phyloP scores from a whole-genome alignment of 2,888 invertebrate genomes.

The Eupithecia centaureata region DNA sequence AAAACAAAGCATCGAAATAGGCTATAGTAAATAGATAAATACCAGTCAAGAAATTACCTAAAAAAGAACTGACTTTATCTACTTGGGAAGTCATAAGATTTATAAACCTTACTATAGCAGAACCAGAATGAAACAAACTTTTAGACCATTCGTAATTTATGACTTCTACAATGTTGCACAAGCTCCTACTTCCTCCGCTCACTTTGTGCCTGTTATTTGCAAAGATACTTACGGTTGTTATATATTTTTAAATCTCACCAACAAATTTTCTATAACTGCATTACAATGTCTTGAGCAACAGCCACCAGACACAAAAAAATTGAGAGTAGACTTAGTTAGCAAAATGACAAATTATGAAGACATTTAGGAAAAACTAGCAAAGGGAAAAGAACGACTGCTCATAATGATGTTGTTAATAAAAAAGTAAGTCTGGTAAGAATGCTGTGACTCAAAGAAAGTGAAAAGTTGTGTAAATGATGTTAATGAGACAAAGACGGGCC shows the following conservation, averaged over 20 bases:
- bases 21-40: not conserved
- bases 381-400: not conserved
- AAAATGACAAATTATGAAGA: not conserved
- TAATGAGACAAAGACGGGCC: constrained; percentile 25
- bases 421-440: constrained; percentile 9
- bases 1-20: not conserved
- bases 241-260: not conserved
- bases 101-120: not conserved
- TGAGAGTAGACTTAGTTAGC: not conserved
- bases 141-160: not conserved
- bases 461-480: constrained; percentile 27
- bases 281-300: not conserved
- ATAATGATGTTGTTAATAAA: not conserved
- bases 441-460: too few relatives aligned
- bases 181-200: not conserved
- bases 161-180: constrained; percentile 5
- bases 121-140: not conserved
- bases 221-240: not conserved
- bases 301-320: not conserved
- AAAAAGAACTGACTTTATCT: not conserved
- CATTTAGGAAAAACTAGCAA: not conserved
- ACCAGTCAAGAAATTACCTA: not conserved
- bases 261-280: too few relatives aligned
- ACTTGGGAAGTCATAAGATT: not conserved
- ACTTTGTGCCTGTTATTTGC: not conserved